Conservation (phyloP, 2,797 vertebrate species). For the Echiichthys vipera region DNA sequence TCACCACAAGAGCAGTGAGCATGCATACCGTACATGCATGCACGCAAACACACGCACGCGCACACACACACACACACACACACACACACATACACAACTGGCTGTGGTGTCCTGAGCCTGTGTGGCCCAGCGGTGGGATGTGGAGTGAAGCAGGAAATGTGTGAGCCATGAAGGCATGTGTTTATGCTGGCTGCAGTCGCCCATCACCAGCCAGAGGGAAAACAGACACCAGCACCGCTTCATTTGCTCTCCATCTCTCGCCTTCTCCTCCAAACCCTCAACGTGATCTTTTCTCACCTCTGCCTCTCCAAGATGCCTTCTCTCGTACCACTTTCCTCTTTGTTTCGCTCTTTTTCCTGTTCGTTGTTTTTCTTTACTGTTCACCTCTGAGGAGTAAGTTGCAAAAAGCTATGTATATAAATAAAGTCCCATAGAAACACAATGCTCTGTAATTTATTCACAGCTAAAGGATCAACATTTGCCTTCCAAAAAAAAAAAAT, state of each 20-base stretch:
- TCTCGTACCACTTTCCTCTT: slow-evolving; percentile 7
- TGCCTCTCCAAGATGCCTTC: slow-evolving; percentile 31
- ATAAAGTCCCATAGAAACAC: slow-evolving; percentile 10
- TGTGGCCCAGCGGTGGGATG: slow-evolving; percentile 84
- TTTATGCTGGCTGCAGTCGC: slow-evolving; percentile 87
- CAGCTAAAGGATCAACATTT: slow-evolving; percentile 6
- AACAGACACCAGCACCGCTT: slow-evolving; percentile 81
- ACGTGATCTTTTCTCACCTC: slow-evolving; percentile 66
- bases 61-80: slow-evolving; percentile 20
- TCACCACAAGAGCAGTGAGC: slow-evolving; percentile 41
- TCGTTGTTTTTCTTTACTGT: slow-evolving; percentile 11
- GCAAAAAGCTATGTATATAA: background rate
- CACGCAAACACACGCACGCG: slow-evolving; percentile 26
- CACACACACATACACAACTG: slow-evolving; percentile 30
- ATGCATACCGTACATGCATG: slow-evolving; percentile 44
- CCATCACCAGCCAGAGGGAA: slow-evolving; percentile 86
- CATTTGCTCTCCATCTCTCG: slow-evolving; percentile 62
- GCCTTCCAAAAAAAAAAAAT: background rate
- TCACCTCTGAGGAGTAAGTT: slow-evolving; percentile 3
- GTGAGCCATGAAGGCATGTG: slow-evolving; percentile 90
- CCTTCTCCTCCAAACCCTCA: slow-evolving; percentile 56
- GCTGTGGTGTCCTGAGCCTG: slow-evolving; percentile 81
- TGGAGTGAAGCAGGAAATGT: slow-evolving; percentile 87
- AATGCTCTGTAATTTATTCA: slow-evolving; percentile 5
- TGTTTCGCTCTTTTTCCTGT: background rate